Evolutionary conservation across 2,797 vertebrate genomes (phyloP).

Genomic region (Melanotaenia parkinsoni): DNA sequence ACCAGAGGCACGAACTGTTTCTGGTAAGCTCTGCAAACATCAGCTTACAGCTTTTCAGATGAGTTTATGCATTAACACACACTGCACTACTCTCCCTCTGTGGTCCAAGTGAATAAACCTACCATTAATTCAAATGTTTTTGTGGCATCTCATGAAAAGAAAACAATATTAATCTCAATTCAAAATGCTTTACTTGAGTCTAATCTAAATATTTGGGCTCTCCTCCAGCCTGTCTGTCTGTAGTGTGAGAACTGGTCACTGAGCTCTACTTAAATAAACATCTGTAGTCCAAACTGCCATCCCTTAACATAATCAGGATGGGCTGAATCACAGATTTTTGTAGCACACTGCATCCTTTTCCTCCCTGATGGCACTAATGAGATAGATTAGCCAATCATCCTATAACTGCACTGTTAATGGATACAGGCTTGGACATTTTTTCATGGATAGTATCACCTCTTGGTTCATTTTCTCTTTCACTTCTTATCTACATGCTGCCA

Average conservation of each 20-base stretch:
- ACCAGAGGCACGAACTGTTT: background rate
- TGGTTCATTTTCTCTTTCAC: constrained; percentile 20
- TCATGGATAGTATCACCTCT: constrained; percentile 37
- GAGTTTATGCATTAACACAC: too few relatives aligned
- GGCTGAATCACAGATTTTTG: constrained; percentile 35
- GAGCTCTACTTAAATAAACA: constrained; percentile 34
- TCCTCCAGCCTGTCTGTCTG: constrained; percentile 42
- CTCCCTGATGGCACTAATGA: constrained; percentile 38
- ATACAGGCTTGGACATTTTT: constrained; percentile 35
- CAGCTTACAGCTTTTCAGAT: background rate
- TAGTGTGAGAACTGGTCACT: constrained; percentile 3
- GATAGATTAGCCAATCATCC: constrained; percentile 56
- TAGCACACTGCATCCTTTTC: constrained; percentile 24
- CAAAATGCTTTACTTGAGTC: constrained; percentile 39
- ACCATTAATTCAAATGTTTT: background rate
- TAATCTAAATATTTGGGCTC: constrained; percentile 58
- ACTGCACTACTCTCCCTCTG: too few relatives aligned
- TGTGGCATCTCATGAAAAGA: background rate
- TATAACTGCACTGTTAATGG: constrained; percentile 35
- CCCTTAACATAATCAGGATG: constrained; percentile 52
- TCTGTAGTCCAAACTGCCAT: constrained; percentile 43
- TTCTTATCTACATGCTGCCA: constrained; percentile 7
- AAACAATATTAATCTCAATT: constrained; percentile 20
- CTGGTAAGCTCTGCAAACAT: background rate
- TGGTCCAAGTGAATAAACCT: background rate